These are phyloP conservation scores for Gymnoscelis rufifasciata DNA, from an alignment of 2,888 invertebrate species.

Conservation along the genomic window DNA sequence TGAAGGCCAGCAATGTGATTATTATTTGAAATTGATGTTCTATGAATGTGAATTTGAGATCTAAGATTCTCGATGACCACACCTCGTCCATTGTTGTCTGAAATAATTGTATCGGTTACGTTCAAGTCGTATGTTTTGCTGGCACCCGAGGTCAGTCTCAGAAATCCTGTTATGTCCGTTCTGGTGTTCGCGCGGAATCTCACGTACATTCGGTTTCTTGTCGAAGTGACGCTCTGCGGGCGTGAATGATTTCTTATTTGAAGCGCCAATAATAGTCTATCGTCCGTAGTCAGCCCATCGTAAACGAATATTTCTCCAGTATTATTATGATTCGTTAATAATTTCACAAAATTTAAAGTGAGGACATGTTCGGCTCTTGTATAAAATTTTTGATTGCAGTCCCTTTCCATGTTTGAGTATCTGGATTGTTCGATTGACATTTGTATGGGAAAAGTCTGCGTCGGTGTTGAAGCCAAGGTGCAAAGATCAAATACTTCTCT, in stretches of 20 bases:
- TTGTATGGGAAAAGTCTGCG: constrained; percentile 92
- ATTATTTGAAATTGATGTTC: constrained; percentile 90
- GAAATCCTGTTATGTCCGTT: constrained; percentile 86
- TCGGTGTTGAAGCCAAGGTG: constrained; percentile 88
- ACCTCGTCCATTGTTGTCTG: constrained; percentile 96
- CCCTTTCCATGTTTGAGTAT: constrained; percentile 83
- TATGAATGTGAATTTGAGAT: constrained; percentile 91
- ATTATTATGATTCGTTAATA: constrained; percentile 86
- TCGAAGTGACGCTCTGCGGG: constrained; percentile 92
- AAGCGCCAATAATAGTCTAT: constrained; percentile 85
- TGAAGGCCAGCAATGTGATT: constrained; percentile 94
- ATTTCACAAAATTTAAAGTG: constrained; percentile 91
- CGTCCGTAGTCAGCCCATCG: constrained; percentile 85
- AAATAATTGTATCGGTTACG: constrained; percentile 89
- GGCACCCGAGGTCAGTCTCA: constrained; percentile 87
- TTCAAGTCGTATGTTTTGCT: constrained; percentile 92
- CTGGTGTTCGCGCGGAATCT: constrained; percentile 86
- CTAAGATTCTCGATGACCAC: constrained; percentile 94
- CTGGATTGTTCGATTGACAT: constrained; percentile 89
- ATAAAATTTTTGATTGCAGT: constrained; percentile 89
- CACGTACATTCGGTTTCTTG: constrained; percentile 87
- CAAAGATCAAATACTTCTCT: constrained; percentile 91
- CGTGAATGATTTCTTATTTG: constrained; percentile 89
- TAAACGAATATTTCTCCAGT: constrained; percentile 87
- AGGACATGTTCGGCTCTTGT: constrained; percentile 88